A percentile compares a stretch with the other conserved stretches of the same genome.
Conservation (phyloP, 1,140 invertebrate genomes). For the Charaxes varanes region DNA sequence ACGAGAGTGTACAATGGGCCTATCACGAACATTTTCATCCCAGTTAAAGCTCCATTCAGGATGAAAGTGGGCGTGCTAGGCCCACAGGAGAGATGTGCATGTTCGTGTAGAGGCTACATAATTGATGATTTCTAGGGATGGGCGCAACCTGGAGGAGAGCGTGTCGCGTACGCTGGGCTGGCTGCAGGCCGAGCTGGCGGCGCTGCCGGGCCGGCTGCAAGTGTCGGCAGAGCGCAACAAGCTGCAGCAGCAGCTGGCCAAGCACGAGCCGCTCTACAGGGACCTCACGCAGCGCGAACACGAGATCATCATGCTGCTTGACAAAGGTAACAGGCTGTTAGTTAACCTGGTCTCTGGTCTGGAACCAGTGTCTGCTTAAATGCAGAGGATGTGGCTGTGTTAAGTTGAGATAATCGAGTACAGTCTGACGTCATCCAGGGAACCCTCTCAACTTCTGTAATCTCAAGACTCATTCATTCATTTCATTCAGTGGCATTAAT, state of each 20-base stretch:
- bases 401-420: no score
- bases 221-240: slow-evolving; percentile 91
- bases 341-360: no score
- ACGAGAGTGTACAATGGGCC: no score
- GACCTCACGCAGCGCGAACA: slow-evolving; percentile 93
- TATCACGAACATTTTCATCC: no score
- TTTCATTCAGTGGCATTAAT: no score
- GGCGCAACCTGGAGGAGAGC: slow-evolving; percentile 89
- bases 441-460: no score
- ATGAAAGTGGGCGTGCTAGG: slow-evolving; percentile 9
- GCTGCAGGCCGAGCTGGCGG: slow-evolving; percentile 86
- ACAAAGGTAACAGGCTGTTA: slow-evolving; percentile 91
- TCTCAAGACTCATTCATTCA: no score
- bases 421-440: no score
- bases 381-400: no score
- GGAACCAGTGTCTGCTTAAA: no score
- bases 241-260: slow-evolving; percentile 89
- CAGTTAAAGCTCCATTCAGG: no score
- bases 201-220: slow-evolving; percentile 83
- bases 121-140: slow-evolving; percentile 79
- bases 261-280: slow-evolving; percentile 91
- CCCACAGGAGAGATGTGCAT: no score
- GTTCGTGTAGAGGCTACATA: not conserved
- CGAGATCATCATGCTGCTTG: slow-evolving; percentile 94
- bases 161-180: slow-evolving; percentile 92